Base-by-base conservation (phyloP, 2,888 invertebrate species). In the Baronia brevicornis region DNA sequence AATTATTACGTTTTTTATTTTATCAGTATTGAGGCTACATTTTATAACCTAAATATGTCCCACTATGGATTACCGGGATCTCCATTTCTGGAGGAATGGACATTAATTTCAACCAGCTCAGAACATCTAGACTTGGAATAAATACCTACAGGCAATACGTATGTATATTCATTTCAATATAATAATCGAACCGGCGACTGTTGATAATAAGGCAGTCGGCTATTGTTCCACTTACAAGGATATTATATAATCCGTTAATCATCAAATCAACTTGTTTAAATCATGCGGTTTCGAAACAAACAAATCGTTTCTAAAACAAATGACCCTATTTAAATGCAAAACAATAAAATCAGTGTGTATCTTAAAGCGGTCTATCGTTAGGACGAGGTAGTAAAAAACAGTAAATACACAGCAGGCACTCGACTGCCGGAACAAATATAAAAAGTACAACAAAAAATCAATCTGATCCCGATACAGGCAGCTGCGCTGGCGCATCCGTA, bases 401-500 rank as follows among this genome's bases (percentile, higher is more conserved):
- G n/a, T 27, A 28, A 21, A 17, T 12, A n/a, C 50, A 36, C 41
- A 38, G 42, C 46, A 41, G 42, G 39, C 19, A 28, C 38, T 36
- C 42, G 31, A 28, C 25, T 36, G 34, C 35, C 42, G 44, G 43
- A 33, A 40, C 38, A 26, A 21, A 28, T 6, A 11, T 19, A 36
- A 28, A 43, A 43, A 41, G 25, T 28, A 40, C 33, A 29, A 35
- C 39, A 44, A 45, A 40, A 31, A 27, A 30, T 28, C 18, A 32
- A 36, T 34, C 41, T 41, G 29, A 43, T 45, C 46, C 43, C 32
- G 35, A 44, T 42, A 35, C 20, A 20, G 40, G 40, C 68, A 65
- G 54, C 54, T 63, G 67, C 60, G 56, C 47, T 12, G 28, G 47
- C 51, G 54, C 48, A 45, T 26, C 41, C 35, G 35, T 25, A 22